These are phyloP conservation scores for Phallusia fumigata DNA, from an alignment of 23 tunicate species.

Conservation along the genomic window DNA sequence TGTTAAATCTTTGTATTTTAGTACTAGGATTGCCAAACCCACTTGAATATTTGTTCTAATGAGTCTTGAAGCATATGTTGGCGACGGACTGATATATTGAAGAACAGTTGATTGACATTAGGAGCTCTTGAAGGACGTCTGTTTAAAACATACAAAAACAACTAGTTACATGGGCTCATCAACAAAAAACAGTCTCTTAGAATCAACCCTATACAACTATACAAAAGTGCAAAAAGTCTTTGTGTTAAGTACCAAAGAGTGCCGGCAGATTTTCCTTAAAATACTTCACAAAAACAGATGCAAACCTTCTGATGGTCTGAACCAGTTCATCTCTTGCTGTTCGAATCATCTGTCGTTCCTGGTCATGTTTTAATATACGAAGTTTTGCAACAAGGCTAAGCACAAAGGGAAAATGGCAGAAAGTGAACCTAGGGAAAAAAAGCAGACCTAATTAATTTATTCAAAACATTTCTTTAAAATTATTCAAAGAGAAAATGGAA, in stretches of 20 bases:
- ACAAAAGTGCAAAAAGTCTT: too few species aligned
- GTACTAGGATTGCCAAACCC: neutral
- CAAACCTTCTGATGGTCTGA: constrained; percentile 47
- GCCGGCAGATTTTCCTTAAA: too few species aligned
- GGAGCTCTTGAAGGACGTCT: constrained; percentile 79
- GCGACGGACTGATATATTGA: constrained; percentile 63
- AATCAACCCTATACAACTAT: too few species aligned
- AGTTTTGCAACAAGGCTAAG: constrained; percentile 60
- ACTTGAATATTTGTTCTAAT: constrained; percentile 69
- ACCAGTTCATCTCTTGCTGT: constrained; percentile 77
- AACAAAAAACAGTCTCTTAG: too few species aligned
- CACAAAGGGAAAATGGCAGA: constrained; percentile 71
- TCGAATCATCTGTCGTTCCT: constrained; percentile 76
- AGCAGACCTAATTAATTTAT: neutral
- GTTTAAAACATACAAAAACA: neutral
- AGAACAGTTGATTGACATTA: constrained; percentile 53
- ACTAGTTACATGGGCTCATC: neutral
- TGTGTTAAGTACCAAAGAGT: too few species aligned
- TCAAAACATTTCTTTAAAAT: too few species aligned
- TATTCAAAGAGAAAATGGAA: neutral
- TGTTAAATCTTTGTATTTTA: too few species aligned
- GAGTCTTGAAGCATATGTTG: constrained; percentile 80
- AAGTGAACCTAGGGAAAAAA: constrained; percentile 57
- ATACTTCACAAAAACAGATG: too few species aligned
- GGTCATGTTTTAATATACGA: constrained; percentile 60